A percentile compares a stretch with the other conserved stretches of the same genome.
phyloP scores from a whole-genome alignment of 2,797 vertebrate genomes.

The Myoxocephalus aenaeus region DNA sequence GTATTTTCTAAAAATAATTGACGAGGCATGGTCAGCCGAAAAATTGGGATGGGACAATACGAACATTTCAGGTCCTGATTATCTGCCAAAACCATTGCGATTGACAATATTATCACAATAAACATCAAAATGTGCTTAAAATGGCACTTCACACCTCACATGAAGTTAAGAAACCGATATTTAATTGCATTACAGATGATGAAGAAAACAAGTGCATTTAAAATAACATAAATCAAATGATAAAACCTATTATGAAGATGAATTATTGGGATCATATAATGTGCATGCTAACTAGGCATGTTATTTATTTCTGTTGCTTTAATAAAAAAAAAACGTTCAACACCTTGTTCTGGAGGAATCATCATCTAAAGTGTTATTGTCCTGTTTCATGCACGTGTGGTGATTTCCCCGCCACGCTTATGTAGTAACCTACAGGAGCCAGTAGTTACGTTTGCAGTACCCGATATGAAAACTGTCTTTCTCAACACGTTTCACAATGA shows the following conservation, averaged over 20 bases:
- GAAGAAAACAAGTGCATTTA: not conserved
- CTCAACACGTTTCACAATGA: not conserved
- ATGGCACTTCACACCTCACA: not conserved
- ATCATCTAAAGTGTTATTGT: not conserved
- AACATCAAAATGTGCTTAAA: not conserved
- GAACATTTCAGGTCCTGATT: not conserved
- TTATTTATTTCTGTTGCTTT: not conserved
- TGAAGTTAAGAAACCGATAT: not conserved
- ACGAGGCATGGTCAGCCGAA: too few species aligned
- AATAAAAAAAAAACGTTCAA: not conserved
- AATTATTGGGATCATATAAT: not conserved
- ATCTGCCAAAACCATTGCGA: not conserved
- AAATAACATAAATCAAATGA: too few species aligned
- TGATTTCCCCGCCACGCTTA: not conserved
- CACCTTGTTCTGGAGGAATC: not conserved
- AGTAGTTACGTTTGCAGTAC: not conserved
- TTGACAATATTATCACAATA: not conserved
- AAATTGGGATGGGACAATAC: too few species aligned
- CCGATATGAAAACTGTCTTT: not conserved
- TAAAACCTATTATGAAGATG: too few species aligned
- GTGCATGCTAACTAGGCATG: not conserved
- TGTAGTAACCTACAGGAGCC: not conserved
- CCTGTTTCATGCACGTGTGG: not conserved
- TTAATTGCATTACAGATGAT: not conserved
- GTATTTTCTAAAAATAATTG: too few species aligned